Evolutionary conservation across 2,797 vertebrate genomes (phyloP), one percentile per base, ranked within the genome.

Genomic region (Sebastes hubbsi): DNA sequence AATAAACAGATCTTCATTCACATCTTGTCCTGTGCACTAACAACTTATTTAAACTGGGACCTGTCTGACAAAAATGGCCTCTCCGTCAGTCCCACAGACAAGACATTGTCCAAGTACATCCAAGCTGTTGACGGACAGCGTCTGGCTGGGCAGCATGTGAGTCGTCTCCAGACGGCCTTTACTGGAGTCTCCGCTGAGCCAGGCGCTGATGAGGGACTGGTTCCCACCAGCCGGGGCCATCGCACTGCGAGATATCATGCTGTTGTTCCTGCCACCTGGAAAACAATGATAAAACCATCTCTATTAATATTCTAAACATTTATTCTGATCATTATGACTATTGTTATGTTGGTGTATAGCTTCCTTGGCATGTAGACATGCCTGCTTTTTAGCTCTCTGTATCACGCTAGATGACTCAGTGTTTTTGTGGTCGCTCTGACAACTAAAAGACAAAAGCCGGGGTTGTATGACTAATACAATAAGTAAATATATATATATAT

Each of bases 81-180:
- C 98, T 77, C 97, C 96, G 1, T 99, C 98, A 8, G 98, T 99
- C 81, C 98, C 98, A 61, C 98, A 99, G 5, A 99, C 97, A 20
- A 99, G 95, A 92, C 96, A 98, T 29, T 98, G 97, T 86, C 97
- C 97, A 8, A 99, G 96, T 84, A 99, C 93, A 72, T 99, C 98
- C 91, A 99, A 84, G 76, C 96, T 99, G 92, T 99, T 99, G 65
- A 99, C 97, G 8, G 98, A 97, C 77, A 99, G 89, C 10, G 97
- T 98, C 91, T 97, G 97, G 75, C 94, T 97, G 74, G 98, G 97
- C 85, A 99, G 95, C 92, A 99, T 96, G 87, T 98, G 98, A 62
- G 96, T 98, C 3, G 98, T 98, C 92, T 99, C 98, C 90, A 99
- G 96, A 18, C 95, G 96, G 67, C 96, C 96, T 94, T 97, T 99